Base-by-base conservation (phyloP, 2,888 invertebrate genomes). In the Dicyrtoma fusca region DNA sequence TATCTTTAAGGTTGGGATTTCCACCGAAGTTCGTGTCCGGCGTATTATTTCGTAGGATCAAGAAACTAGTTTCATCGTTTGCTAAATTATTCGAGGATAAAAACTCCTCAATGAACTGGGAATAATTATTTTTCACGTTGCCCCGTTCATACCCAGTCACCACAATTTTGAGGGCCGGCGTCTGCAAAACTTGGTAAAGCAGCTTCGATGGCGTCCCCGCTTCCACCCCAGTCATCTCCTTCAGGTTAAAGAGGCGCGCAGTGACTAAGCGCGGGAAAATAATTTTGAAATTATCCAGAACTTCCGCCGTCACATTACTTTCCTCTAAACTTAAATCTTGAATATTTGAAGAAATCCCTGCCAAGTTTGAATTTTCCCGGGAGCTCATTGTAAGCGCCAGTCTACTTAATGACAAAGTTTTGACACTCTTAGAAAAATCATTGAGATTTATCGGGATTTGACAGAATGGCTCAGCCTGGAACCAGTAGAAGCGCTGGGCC, bases 301-400 rank as follows among this genome's bases (percentile, higher is more conserved):
- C 61, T 17, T 26, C 49, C 1, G 45, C 11, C 3, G 68, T 61
- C 19, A 72, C 59, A 21, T 72, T 68, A 10, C 25, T 44, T 23
- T 61, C 62, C 68, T 68, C 62, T 34, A 72, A 51, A 26, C 44
- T 62, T 42, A 72, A 42, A 14, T 62, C 62, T 8, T 34, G 42
- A 14, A 70, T 42, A 4, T 62, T 51, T 17, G 70, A 47, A 13
- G 45, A 21, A 26, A n/a, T 44, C n/a, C 49, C 17, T 26, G 66
- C 25, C 21, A 53, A 49, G 25, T 11, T 59, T 14, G 51, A n/a
- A 11, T 45, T 25, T 34, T 34, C 34, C 34, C 4, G 4, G 34
- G 4, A 3, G 3, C 8, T 34, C 34, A 34, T 8, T 5, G 34
- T 5, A 42, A 72, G 14, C 13, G 72, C 72, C 11, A 72, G 21